phyloP scores from a whole-genome alignment of 2,888 invertebrate genomes.

The Petrolisthes cinctipes region DNA sequence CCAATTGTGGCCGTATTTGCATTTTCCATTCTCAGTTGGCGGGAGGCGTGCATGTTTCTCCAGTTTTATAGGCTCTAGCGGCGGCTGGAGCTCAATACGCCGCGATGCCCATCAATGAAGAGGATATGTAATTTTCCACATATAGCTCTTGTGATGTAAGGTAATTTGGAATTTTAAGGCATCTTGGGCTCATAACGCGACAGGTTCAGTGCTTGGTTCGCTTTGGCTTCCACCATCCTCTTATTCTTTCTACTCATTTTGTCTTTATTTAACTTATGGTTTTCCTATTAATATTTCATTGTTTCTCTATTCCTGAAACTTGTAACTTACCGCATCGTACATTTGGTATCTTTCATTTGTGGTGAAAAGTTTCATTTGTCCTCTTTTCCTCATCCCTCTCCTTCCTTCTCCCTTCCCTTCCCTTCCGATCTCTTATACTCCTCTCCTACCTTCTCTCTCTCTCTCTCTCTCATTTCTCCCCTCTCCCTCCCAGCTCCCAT shows the following conservation, averaged over 20 bases:
- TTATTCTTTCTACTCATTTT: neutral
- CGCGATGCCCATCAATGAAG: conserved; percentile 34
- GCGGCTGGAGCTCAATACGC: conserved; percentile 30
- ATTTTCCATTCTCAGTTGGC: conserved; percentile 46
- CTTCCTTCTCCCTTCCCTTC: neutral
- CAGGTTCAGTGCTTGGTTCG: neutral
- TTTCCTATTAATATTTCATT: no score
- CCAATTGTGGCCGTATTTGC: conserved; percentile 44
- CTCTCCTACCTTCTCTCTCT: conserved; percentile 21
- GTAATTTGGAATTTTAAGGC: conserved; percentile 33
- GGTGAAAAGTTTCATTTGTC: neutral
- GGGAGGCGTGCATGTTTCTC: conserved; percentile 46
- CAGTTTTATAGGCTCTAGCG: conserved; percentile 41
- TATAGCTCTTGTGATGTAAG: conserved; percentile 11
- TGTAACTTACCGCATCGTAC: no score
- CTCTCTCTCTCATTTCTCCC: neutral
- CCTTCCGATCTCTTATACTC: neutral
- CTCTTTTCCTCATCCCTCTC: neutral
- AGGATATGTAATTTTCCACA: conserved; percentile 28
- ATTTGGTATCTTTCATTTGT: no score
- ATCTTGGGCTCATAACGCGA: neutral
- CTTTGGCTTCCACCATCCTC: neutral
- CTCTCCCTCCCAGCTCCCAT: neutral
- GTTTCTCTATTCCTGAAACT: no score
- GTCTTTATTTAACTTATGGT: no score